phyloP scores from a whole-genome alignment of 2,888 invertebrate species.

The Tenthredo notha region DNA sequence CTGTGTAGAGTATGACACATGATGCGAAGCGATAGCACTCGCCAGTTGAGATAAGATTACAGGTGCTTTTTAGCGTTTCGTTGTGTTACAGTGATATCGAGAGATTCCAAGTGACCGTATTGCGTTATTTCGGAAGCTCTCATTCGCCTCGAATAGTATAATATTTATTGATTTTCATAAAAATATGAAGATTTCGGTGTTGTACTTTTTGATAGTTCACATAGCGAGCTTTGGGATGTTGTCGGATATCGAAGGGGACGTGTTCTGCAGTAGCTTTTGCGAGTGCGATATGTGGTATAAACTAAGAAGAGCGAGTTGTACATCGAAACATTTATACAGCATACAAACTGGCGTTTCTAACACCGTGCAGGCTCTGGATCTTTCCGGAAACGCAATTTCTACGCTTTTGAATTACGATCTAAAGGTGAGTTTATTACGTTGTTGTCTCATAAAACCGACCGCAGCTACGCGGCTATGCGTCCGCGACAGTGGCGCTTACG shows the following conservation, averaged over 20 bases:
- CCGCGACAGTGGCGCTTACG: not conserved
- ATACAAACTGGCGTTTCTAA: constrained; percentile 68
- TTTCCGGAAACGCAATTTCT: constrained; percentile 74
- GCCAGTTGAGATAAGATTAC: constrained; percentile 37
- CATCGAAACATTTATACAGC: constrained; percentile 69
- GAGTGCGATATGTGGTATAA: constrained; percentile 70
- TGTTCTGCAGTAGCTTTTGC: constrained; percentile 68
- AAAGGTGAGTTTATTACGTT: constrained; percentile 65
- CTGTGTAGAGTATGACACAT: not conserved
- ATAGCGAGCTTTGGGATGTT: not conserved
- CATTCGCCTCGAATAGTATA: not conserved
- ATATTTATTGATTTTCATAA: not conserved
- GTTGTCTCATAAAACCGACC: not conserved
- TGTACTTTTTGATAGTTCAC: constrained; percentile 21
- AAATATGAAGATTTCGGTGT: constrained; percentile 12
- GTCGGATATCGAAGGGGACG: not conserved
- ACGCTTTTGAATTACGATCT: constrained; percentile 68
- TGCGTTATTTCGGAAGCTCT: not conserved
- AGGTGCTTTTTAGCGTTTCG: not conserved
- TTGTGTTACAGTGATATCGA: not conserved
- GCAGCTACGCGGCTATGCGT: not conserved
- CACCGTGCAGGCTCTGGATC: constrained; percentile 71
- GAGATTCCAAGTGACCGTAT: constrained; percentile 19
- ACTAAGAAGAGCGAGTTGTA: constrained; percentile 70
- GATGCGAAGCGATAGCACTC: not conserved